Evolutionary conservation across 2,113 vertebrate genomes (phyloP).

Genomic region (Embiotoca jacksoni): DNA sequence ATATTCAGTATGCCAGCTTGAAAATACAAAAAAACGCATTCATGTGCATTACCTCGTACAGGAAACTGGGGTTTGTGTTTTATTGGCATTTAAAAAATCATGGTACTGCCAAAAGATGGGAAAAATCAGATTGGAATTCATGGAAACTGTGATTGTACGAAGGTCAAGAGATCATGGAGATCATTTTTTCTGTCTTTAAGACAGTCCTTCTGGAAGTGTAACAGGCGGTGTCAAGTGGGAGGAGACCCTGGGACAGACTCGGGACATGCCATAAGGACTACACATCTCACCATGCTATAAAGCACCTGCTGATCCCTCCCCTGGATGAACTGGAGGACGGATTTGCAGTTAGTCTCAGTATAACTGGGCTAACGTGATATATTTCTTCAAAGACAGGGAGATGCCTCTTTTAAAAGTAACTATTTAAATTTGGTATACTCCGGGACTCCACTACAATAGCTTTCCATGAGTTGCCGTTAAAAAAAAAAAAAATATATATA

Average conservation of each 20-base stretch:
- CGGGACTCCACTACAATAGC: no score
- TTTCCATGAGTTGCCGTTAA: no score
- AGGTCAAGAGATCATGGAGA: neutral
- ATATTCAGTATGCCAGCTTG: no score
- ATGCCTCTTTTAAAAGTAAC: neutral
- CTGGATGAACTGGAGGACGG: neutral
- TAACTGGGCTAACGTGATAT: neutral
- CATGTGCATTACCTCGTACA: no score
- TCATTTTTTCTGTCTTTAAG: neutral
- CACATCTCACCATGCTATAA: conserved; percentile 32
- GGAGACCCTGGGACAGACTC: conserved; percentile 21
- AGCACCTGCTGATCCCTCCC: neutral
- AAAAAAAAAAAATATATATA: no score
- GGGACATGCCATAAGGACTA: conserved; percentile 18
- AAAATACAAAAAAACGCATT: no score
- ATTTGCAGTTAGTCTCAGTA: neutral
- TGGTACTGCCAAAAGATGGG: neutral
- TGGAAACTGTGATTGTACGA: neutral
- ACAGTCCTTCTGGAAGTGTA: conserved; percentile 10
- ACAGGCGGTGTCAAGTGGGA: conserved; percentile 13
- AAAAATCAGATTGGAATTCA: neutral
- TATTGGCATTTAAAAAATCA: neutral
- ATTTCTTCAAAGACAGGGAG: neutral
- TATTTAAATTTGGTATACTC: no score
- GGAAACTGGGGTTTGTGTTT: neutral